phyloP scores from a whole-genome alignment of 2,113 vertebrate species.

The Paradisaea rubra region DNA sequence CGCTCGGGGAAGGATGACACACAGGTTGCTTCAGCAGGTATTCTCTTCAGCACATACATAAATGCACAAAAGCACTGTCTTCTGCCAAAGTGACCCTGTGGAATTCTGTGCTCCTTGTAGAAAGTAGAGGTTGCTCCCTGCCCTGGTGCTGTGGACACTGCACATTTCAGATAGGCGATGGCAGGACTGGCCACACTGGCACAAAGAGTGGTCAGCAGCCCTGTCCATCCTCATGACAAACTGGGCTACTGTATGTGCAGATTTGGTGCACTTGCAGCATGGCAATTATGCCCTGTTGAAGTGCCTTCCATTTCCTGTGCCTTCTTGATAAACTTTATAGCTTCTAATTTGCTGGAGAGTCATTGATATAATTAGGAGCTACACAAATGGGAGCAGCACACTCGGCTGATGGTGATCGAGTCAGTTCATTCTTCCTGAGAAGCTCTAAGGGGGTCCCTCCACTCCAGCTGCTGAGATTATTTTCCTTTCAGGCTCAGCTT shows the following conservation, averaged over 20 bases:
- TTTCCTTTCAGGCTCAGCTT: not conserved
- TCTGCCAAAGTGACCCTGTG: not conserved
- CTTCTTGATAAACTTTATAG: constrained; percentile 45
- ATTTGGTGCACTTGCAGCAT: not conserved
- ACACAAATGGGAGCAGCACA: constrained; percentile 4
- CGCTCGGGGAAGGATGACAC: not conserved
- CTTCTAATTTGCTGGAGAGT: constrained; percentile 49
- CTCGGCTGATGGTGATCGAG: not conserved
- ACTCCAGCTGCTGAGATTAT: not conserved
- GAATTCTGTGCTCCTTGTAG: too few relatives aligned
- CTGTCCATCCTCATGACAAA: not conserved
- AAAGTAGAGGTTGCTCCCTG: not conserved
- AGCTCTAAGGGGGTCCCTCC: not conserved
- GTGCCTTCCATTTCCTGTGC: constrained; percentile 44
- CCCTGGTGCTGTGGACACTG: not conserved
- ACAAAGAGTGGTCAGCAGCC: accelerated
- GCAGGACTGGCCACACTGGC: accelerated
- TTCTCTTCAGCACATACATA: not conserved
- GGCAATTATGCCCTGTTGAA: not conserved
- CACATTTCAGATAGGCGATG: accelerated
- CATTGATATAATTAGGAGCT: constrained; percentile 55
- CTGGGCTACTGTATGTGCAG: not conserved
- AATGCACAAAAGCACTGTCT: accelerated
- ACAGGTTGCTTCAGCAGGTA: not conserved
- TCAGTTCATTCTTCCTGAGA: not conserved